Evolutionary conservation across 2,797 vertebrate species (phyloP).

Genomic region (Menidia menidia): DNA sequence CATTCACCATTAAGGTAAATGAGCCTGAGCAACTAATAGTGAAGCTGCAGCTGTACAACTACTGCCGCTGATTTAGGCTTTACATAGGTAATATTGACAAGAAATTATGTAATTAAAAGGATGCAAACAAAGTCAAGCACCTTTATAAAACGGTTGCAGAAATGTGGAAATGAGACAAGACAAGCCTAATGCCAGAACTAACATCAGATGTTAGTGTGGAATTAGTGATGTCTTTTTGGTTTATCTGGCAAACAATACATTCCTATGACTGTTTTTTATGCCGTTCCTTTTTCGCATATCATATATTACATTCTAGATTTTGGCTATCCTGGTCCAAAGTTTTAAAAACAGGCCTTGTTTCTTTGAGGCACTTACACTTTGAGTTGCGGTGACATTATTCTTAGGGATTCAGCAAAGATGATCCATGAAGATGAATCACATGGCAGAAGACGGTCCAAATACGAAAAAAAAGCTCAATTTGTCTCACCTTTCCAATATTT

Average conservation of each 20-base stretch:
- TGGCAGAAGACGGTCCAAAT: neutral
- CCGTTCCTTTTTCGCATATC: neutral
- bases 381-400: neutral
- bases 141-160: no score
- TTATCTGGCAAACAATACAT: no score
- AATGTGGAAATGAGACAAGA: no score
- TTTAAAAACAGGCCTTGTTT: neutral
- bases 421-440: neutral
- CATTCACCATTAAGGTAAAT: no score
- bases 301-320: neutral
- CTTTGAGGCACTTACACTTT: neutral
- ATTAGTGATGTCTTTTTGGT: neutral
- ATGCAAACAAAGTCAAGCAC: no score
- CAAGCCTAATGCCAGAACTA: neutral
- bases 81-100: no score
- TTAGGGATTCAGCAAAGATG: neutral
- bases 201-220: neutral
- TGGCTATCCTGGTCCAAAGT: neutral
- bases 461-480: neutral
- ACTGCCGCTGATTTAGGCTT: neutral
- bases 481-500: slow-evolving; percentile 90
- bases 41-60: no score
- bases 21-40: no score
- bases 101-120: no score
- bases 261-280: neutral